A percentile compares a stretch with the other conserved stretches of the same genome.
Conservation (phyloP, 2,113 vertebrate species). For the Orthonyx spaldingii region DNA sequence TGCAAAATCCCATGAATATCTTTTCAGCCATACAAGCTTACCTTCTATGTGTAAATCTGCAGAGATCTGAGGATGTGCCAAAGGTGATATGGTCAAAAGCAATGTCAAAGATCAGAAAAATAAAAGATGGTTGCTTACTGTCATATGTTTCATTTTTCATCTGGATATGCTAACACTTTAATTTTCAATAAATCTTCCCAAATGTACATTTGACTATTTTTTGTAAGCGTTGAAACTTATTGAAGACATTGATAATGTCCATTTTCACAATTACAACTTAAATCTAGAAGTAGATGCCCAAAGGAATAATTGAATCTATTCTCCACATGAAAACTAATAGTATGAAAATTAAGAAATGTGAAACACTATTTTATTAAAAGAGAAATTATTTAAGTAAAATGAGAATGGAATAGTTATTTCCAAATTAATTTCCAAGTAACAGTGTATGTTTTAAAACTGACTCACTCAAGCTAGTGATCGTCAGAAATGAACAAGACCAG, state of each 20-base stretch:
- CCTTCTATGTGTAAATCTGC: neutral
- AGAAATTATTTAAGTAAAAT: neutral
- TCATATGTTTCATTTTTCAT: neutral
- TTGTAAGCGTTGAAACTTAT: neutral
- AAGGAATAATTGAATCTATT: neutral
- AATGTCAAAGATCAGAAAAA: neutral
- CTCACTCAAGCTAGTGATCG: neutral
- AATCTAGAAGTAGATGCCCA: neutral
- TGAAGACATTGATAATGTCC: neutral
- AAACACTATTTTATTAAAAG: neutral
- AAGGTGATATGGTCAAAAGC: neutral
- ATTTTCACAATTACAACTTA: neutral
- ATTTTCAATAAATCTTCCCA: neutral
- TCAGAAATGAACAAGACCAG: neutral
- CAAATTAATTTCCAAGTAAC: neutral
- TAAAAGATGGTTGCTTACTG: neutral
- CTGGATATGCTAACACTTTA: no score
- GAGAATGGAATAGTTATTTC: neutral
- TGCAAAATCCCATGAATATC: neutral
- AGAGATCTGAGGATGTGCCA: neutral
- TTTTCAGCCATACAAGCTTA: neutral
- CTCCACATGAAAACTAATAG: neutral
- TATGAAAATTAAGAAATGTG: neutral
- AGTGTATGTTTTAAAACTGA: neutral
- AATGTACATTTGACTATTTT: neutral